Percentiles rank a stretch among this genome's conserved stretches.
phyloP scores from a whole-genome alignment of 2,113 vertebrate genomes.

The Rutilus rutilus region DNA sequence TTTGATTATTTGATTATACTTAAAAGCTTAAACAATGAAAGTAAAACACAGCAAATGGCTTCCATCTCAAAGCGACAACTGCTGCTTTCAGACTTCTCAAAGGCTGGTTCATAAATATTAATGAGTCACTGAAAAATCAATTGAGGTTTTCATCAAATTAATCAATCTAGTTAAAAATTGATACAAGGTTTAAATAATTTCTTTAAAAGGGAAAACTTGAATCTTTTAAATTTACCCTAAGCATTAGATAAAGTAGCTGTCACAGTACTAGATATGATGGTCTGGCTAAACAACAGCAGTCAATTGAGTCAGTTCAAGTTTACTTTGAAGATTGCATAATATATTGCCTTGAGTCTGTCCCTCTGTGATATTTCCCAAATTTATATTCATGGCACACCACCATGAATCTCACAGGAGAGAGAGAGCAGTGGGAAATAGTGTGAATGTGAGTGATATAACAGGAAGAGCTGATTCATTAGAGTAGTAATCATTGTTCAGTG shows the following conservation, averaged over 20 bases:
- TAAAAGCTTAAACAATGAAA: background rate
- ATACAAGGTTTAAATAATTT: background rate
- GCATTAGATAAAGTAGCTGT: background rate
- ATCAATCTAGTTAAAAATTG: background rate
- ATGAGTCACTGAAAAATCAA: background rate
- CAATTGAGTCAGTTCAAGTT: background rate
- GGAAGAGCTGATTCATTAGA: constrained; percentile 16
- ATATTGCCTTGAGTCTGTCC: background rate
- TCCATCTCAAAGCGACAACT: background rate
- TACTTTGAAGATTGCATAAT: background rate
- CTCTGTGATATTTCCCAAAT: constrained; percentile 16
- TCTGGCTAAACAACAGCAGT: background rate
- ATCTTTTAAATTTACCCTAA: background rate
- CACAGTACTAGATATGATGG: background rate
- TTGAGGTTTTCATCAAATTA: background rate
- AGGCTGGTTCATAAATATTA: background rate
- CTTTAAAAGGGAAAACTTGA: background rate
- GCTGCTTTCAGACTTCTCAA: background rate
- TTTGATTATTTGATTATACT: too few species aligned
- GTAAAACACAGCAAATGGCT: background rate
- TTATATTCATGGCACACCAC: constrained; percentile 26
- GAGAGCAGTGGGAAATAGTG: background rate
- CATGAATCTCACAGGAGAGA: constrained; percentile 16
- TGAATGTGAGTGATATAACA: constrained; percentile 20
- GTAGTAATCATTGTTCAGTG: background rate